Conservation (phyloP, 1,140 invertebrate genomes). For the Drosophila quadrilineata region DNA sequence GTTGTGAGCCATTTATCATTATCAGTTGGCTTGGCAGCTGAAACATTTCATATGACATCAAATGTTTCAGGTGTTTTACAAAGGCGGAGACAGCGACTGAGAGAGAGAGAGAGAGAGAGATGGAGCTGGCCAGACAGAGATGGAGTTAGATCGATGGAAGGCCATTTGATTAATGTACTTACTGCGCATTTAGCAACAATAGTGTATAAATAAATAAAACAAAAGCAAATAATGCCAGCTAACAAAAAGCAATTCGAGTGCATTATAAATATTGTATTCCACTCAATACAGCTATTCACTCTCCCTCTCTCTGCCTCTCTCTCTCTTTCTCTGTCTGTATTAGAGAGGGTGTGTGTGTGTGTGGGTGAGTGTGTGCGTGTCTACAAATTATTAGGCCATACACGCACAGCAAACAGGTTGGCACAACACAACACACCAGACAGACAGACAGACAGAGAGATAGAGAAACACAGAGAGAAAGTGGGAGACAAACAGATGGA, state of each 20-base stretch:
- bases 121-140: background rate
- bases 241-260: slow-evolving; percentile 48
- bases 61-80: slow-evolving; percentile 44
- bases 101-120: background rate
- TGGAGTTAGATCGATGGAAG: slow-evolving; percentile 19
- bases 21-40: slow-evolving; percentile 57
- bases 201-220: slow-evolving; percentile 40
- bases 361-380: slow-evolving; percentile 7
- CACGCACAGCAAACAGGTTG: slow-evolving; percentile 71
- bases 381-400: slow-evolving; percentile 54
- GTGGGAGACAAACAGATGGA: background rate
- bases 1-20: slow-evolving; percentile 62
- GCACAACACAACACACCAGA: slow-evolving; percentile 14
- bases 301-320: too few species aligned
- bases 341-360: background rate
- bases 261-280: slow-evolving; percentile 63
- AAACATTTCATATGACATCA: slow-evolving; percentile 59
- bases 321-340: too few species aligned
- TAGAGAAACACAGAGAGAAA: too few species aligned
- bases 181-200: slow-evolving; percentile 25
- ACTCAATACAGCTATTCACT: slow-evolving; percentile 8
- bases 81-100: background rate
- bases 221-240: slow-evolving; percentile 29
- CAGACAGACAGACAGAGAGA: background rate
- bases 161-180: slow-evolving; percentile 48